Evolutionary conservation across 2,888 invertebrate genomes (phyloP), one percentile per base, ranked within the genome.

Genomic region (Oeneis ivallda): DNA sequence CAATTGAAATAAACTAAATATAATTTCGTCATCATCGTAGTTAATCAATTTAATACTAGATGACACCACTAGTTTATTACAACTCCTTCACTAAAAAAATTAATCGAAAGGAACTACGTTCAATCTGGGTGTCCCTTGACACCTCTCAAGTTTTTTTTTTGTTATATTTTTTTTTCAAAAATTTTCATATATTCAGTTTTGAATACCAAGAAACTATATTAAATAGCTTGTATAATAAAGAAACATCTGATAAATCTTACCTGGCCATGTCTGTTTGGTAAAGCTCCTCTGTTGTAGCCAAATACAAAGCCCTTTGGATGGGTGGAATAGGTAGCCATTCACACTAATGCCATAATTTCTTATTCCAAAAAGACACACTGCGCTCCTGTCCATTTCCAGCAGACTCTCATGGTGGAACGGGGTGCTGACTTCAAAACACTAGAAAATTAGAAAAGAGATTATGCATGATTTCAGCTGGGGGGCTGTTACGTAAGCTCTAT

Each of bases 181-280:
- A 41, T 41, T 7, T 8, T 41, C 8, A 11, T 41, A 11, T 8
- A 8, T 9, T 41, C 11, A 41, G 8, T 41, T 41, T 11, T 41
- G 41, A 41, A 41, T 41, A 41, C 11, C 9, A 11, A 41, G 41
- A 2, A 41, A 7, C 2, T 34, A 34, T 34, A n/a, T n/a, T n/a
- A n/a, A n/a, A n/a, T n/a, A n/a, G n/a, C n/a, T n/a, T n/a, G n/a
- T n/a, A n/a, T n/a, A n/a, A n/a, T n/a, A n/a, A n/a, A n/a, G 7
- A 37, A 13, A 43, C 13, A 43, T 43, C 11, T 43, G 11, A 39
- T 26, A n/a, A 26, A 32, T 71, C 73, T 80, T 81, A 91, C 96
- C 97, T 68, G 98, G 98, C 96, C 98, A 98, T 49, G 98, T 98
- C 86, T 97, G 97, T 91, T 98, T 98, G 61, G 96, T 97, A 70